phyloP scores from a whole-genome alignment of 2,797 vertebrate species.

The Sebastes goodei region DNA sequence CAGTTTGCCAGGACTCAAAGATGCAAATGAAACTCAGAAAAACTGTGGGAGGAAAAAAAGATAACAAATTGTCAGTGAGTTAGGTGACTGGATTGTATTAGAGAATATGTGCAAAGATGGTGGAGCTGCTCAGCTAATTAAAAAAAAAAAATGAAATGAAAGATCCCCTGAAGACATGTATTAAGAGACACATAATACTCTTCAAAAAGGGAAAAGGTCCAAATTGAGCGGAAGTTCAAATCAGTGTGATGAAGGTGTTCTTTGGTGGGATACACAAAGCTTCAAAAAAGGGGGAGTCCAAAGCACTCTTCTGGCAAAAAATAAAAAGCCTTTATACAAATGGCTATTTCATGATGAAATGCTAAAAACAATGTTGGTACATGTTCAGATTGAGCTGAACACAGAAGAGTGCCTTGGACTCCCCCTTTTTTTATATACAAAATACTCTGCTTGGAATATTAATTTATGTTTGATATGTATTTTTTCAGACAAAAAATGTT shows the following conservation, averaged over 20 bases:
- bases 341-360: too few species aligned
- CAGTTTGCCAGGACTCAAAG: conserved; percentile 52
- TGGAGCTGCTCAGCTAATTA: neutral
- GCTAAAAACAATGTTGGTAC: too few species aligned
- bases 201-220: too few species aligned
- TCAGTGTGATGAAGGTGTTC: too few species aligned
- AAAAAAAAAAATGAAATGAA: neutral
- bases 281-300: too few species aligned
- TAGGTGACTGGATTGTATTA: neutral
- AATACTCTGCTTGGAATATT: neutral
- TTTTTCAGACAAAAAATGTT: neutral
- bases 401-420: too few species aligned
- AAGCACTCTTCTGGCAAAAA: too few species aligned
- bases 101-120: neutral
- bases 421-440: too few species aligned
- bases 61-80: neutral
- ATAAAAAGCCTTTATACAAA: too few species aligned
- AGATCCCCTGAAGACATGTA: neutral
- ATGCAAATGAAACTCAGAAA: conserved; percentile 73
- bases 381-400: too few species aligned
- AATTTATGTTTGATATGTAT: neutral
- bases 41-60: conserved; percentile 51
- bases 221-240: too few species aligned
- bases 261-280: too few species aligned
- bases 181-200: neutral